phyloP scores from a whole-genome alignment of 2,113 vertebrate species.

The Hucho hucho region DNA sequence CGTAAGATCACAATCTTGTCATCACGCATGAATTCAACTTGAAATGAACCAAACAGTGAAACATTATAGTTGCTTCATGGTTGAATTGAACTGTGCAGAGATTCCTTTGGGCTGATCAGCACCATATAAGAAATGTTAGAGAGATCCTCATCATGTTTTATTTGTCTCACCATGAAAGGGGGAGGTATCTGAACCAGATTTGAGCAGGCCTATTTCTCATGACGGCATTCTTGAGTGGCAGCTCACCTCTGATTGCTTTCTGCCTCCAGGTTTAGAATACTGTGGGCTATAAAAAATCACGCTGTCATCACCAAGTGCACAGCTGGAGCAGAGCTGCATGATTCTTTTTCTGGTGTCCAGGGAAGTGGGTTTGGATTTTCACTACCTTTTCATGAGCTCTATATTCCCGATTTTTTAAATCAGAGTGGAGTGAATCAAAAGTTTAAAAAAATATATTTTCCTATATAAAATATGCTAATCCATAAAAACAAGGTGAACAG shows the following conservation, averaged over 20 bases:
- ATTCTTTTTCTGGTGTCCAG: neutral
- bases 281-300: slow-evolving; percentile 40
- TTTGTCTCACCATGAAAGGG: slow-evolving; percentile 10
- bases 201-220: slow-evolving; percentile 42
- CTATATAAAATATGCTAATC: neutral
- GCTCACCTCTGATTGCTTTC: slow-evolving; percentile 51
- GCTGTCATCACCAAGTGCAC: slow-evolving; percentile 26
- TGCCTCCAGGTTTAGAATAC: slow-evolving; percentile 34
- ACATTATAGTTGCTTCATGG: neutral
- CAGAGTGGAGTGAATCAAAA: neutral
- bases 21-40: no score
- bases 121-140: neutral
- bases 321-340: slow-evolving; percentile 16
- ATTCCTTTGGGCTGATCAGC: neutral
- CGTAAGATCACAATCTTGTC: no score
- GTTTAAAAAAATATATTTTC: neutral
- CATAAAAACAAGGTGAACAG: neutral
- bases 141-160: slow-evolving; percentile 18
- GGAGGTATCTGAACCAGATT: slow-evolving; percentile 13
- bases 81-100: neutral
- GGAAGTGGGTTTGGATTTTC: neutral
- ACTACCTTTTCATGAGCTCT: neutral
- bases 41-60: no score
- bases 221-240: slow-evolving; percentile 65
- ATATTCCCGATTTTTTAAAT: neutral